These are phyloP conservation scores for Cyprinodon variegatus DNA, from an alignment of 2,113 vertebrate species.

Conservation along the genomic window DNA sequence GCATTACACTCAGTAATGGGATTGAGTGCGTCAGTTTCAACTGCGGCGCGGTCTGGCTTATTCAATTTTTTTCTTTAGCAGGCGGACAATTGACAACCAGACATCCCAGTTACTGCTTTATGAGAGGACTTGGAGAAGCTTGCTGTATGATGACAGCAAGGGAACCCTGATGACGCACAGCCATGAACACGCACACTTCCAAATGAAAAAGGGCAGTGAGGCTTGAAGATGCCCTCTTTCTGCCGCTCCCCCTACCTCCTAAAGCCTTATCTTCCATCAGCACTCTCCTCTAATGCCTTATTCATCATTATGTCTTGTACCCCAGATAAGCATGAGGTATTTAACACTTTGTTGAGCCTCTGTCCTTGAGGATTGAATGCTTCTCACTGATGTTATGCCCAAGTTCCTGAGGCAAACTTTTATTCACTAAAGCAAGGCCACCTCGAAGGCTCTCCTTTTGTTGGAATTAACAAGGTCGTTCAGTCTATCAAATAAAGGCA, in stretches of 20 bases:
- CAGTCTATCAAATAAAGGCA: constrained; percentile 24
- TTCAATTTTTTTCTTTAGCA: constrained; percentile 28
- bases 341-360: constrained; percentile 37
- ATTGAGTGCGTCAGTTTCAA: constrained; percentile 26
- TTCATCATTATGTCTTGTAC: constrained; percentile 53
- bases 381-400: neutral
- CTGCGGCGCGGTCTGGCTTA: constrained; percentile 11
- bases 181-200: constrained; percentile 6
- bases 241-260: constrained; percentile 18
- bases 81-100: constrained; percentile 20
- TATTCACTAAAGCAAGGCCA: neutral
- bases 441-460: constrained; percentile 10
- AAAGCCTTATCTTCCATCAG: constrained; percentile 31
- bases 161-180: constrained; percentile 51
- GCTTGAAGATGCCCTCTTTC: constrained; percentile 67
- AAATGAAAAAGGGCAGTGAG: constrained; percentile 61
- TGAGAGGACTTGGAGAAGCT: constrained; percentile 20
- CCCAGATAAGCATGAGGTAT: constrained; percentile 43
- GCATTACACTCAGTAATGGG: constrained; percentile 7
- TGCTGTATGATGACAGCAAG: constrained; percentile 23
- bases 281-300: constrained; percentile 30
- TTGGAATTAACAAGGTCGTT: constrained; percentile 14
- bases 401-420: constrained; percentile 43
- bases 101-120: constrained; percentile 16
- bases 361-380: constrained; percentile 46